phyloP scores from a whole-genome alignment of 2,797 vertebrate species.

The Dipus sagitta region DNA sequence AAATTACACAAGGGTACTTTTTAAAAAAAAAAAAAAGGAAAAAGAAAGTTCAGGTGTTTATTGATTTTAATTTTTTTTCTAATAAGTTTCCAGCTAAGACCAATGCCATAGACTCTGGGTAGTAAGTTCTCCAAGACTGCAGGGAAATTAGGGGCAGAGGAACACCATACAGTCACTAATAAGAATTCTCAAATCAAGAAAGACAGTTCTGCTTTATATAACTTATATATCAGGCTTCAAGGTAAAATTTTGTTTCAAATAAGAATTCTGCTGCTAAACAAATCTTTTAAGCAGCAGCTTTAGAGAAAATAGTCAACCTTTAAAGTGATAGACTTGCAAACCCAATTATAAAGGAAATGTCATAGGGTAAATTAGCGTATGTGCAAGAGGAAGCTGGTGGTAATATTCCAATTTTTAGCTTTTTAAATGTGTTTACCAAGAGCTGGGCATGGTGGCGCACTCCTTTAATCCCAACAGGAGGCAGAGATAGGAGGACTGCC shows the following conservation, averaged over 20 bases:
- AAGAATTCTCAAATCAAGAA: neutral
- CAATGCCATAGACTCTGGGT: neutral
- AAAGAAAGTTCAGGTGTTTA: neutral
- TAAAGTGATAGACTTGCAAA: conserved; percentile 78
- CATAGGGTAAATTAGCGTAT: conserved; percentile 74
- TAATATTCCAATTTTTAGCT: conserved; percentile 39
- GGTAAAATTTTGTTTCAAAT: conserved; percentile 63
- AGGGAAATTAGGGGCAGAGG: neutral
- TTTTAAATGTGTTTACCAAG: conserved; percentile 43
- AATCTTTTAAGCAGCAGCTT: conserved; percentile 65
- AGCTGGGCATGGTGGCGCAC: too few relatives aligned
- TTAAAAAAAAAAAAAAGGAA: neutral
- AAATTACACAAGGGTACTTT: conserved; percentile 3
- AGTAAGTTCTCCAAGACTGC: neutral
- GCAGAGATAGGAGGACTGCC: too few relatives aligned
- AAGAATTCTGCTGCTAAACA: conserved; percentile 70
- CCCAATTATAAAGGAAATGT: conserved; percentile 79
- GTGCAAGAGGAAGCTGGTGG: conserved; percentile 55
- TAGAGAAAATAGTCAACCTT: conserved; percentile 76
- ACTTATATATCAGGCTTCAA: conserved; percentile 17
- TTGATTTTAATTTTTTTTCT: conserved; percentile 11
- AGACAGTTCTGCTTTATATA: neutral
- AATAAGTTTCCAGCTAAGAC: neutral
- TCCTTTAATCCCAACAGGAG: too few relatives aligned
- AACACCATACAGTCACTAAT: neutral